A percentile compares a stretch with the other conserved stretches of the same genome.
Evolutionary conservation across 2,888 invertebrate genomes (phyloP).

Genomic region (Drosophila limbata): DNA sequence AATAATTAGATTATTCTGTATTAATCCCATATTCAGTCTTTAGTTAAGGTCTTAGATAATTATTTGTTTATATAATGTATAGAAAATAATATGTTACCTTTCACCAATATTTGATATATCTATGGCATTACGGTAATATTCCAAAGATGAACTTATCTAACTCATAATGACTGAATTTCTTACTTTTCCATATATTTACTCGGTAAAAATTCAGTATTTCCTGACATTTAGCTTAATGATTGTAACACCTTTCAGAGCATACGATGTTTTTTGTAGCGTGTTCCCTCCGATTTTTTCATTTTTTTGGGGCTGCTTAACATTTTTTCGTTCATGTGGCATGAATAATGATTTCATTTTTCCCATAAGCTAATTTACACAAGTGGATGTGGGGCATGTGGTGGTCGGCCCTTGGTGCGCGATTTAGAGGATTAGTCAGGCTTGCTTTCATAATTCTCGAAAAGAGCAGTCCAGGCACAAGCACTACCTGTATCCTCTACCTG

Average conservation of each 20-base stretch:
- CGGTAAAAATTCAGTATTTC: not conserved
- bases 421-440: constrained; percentile 84
- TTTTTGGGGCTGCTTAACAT: constrained; percentile 66
- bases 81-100: too few species aligned
- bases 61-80: too few species aligned
- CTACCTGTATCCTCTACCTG: constrained; percentile 56
- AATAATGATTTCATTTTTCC: constrained; percentile 83
- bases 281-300: constrained; percentile 30
- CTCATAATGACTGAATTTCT: not conserved
- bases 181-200: not conserved
- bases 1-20: too few species aligned
- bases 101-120: not conserved
- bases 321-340: constrained; percentile 73
- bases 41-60: not conserved
- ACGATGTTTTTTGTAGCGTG: constrained; percentile 12
- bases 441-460: constrained; percentile 79
- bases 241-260: constrained; percentile 52
- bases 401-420: constrained; percentile 67
- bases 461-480: constrained; percentile 26
- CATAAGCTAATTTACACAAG: constrained; percentile 83
- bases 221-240: constrained; percentile 40
- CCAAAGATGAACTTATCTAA: not conserved
- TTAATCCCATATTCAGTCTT: not conserved
- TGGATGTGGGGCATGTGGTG: constrained; percentile 63
- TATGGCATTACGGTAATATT: not conserved